phyloP scores from a whole-genome alignment of 1,140 invertebrate species.

The Drosophila trapezifrons region DNA sequence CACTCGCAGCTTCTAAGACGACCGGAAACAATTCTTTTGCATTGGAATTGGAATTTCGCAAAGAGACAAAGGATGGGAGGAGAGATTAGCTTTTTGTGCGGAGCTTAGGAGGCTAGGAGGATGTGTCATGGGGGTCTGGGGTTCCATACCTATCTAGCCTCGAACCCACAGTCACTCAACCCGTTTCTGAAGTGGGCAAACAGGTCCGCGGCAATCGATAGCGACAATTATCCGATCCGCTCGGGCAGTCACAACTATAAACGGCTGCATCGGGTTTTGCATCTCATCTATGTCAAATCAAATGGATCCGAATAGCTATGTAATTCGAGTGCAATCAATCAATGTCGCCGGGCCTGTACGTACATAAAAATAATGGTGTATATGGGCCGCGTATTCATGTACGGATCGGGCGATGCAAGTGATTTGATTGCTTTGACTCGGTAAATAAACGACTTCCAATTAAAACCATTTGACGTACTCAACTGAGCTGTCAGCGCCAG shows the following conservation, averaged over 20 bases:
- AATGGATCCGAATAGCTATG: constrained; percentile 15
- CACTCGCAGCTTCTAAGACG: constrained; percentile 44
- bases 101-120: neutral
- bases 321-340: constrained; percentile 55
- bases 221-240: constrained; percentile 41
- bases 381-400: constrained; percentile 31
- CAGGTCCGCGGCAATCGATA: constrained; percentile 53
- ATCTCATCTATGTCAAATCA: constrained; percentile 47
- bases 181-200: constrained; percentile 48
- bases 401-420: constrained; percentile 52
- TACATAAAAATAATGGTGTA: constrained; percentile 12
- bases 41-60: constrained; percentile 7
- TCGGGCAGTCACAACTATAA: constrained; percentile 26
- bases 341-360: constrained; percentile 10
- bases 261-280: constrained; percentile 59
- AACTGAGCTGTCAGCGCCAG: constrained; percentile 68
- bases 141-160: too few species aligned
- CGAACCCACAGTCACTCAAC: constrained; percentile 9
- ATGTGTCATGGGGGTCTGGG: neutral
- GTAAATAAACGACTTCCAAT: constrained; percentile 79
- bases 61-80: constrained; percentile 15
- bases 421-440: constrained; percentile 75
- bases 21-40: constrained; percentile 66
- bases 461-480: constrained; percentile 78
- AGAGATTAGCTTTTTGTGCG: constrained; percentile 34